A percentile compares a stretch with the other conserved stretches of the same genome.
Conservation (phyloP, 2,888 invertebrate species). For the Glomeris marginata region DNA sequence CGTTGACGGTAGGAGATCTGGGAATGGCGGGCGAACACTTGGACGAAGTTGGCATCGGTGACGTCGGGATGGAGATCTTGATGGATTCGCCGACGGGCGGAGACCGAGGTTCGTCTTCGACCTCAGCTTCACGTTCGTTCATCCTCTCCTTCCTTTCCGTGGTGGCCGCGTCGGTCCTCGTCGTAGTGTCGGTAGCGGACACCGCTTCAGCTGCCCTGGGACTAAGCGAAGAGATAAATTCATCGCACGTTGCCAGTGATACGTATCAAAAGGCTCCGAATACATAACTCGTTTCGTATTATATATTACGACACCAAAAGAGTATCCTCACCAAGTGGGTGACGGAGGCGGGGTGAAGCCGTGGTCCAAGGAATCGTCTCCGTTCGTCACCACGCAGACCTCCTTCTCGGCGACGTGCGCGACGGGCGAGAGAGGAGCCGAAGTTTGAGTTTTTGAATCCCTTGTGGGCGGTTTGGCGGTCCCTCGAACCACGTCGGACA, state of each 20-base stretch:
- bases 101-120: not conserved
- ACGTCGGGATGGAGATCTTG: not conserved
- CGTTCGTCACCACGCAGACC: slow-evolving; percentile 7
- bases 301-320: too few relatives aligned
- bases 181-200: not conserved
- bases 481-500: slow-evolving; percentile 65
- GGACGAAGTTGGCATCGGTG: not conserved
- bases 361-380: slow-evolving; percentile 8
- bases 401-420: slow-evolving; percentile 14
- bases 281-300: too few relatives aligned
- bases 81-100: not conserved
- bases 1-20: too few relatives aligned
- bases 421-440: slow-evolving; percentile 19
- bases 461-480: slow-evolving; percentile 40
- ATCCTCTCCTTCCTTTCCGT: not conserved
- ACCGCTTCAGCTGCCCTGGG: not conserved
- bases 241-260: too few relatives aligned
- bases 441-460: slow-evolving; percentile 22
- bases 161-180: too few relatives aligned
- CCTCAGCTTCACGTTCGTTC: too few relatives aligned
- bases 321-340: slow-evolving; percentile 37
- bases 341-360: slow-evolving; percentile 36
- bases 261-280: too few relatives aligned
- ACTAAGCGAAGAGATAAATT: too few relatives aligned
- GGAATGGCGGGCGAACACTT: too few relatives aligned